These are phyloP conservation scores for Triplophysa tibetana DNA, from an alignment of 2,113 vertebrate species.

Conservation along the genomic window DNA sequence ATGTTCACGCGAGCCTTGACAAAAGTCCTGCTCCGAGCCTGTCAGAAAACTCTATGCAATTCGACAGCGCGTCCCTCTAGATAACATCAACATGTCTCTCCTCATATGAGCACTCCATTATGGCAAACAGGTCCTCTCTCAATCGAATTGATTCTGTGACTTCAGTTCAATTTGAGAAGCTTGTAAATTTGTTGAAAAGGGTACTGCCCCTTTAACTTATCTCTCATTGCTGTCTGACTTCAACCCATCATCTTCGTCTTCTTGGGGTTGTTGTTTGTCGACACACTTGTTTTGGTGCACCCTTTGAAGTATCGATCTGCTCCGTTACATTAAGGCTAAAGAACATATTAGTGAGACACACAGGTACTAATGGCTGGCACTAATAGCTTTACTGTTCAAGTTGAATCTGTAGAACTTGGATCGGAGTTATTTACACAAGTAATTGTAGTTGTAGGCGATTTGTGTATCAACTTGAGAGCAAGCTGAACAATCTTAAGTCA, in stretches of 20 bases:
- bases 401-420: slow-evolving; percentile 18
- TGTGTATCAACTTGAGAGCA: slow-evolving; percentile 62
- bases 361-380: slow-evolving; percentile 16
- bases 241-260: slow-evolving; percentile 45
- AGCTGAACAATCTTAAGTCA: slow-evolving; percentile 52
- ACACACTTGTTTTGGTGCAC: neutral
- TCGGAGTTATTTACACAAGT: slow-evolving; percentile 52
- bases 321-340: neutral
- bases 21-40: neutral
- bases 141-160: slow-evolving; percentile 35
- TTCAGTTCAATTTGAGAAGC: slow-evolving; percentile 38
- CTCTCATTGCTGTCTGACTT: slow-evolving; percentile 50
- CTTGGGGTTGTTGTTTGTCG: slow-evolving; percentile 35
- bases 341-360: slow-evolving; percentile 1
- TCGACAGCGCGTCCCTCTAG: slow-evolving; percentile 41
- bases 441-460: neutral
- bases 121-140: slow-evolving; percentile 46
- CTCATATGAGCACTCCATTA: slow-evolving; percentile 71
- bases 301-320: slow-evolving; percentile 66
- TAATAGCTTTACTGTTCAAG: neutral
- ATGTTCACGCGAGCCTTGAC: slow-evolving; percentile 5
- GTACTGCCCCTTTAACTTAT: slow-evolving; percentile 69
- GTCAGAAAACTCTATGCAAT: slow-evolving; percentile 55
- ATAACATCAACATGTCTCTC: slow-evolving; percentile 58
- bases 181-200: slow-evolving; percentile 58